Percentiles rank a stretch among this genome's conserved stretches.
Evolutionary conservation across 2,113 vertebrate species (phyloP).

Genomic region (Helogale parvula): DNA sequence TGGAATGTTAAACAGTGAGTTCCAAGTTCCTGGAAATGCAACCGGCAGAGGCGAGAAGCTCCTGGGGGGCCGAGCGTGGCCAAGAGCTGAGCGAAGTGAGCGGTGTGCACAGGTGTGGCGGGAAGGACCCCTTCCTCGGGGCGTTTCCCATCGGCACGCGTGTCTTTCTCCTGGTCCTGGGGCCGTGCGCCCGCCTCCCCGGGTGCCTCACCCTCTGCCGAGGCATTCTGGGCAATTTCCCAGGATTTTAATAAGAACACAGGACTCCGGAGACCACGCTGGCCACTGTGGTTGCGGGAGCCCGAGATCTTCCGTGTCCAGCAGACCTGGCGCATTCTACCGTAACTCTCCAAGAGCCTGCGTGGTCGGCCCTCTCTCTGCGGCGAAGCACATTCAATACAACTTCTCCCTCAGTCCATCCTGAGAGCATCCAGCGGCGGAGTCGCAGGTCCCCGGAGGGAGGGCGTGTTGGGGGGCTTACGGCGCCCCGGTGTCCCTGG

Average conservation of each 20-base stretch:
- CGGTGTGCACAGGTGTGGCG: fast-evolving
- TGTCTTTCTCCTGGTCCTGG: fast-evolving
- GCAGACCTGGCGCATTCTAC: neutral
- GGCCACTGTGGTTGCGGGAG: neutral
- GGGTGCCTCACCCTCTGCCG: neutral
- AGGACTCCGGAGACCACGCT: neutral
- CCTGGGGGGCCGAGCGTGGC: neutral
- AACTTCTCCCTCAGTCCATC: neutral
- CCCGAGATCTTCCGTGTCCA: neutral
- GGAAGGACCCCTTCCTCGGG: fast-evolving
- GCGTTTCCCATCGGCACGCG: fast-evolving
- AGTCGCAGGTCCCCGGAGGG: neutral
- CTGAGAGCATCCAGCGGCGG: neutral
- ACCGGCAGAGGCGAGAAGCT: no score
- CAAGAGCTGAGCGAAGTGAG: neutral
- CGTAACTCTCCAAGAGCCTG: constrained; percentile 1
- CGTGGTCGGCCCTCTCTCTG: neutral
- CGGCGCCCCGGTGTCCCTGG: neutral
- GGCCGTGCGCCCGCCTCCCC: neutral
- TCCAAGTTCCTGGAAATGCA: neutral
- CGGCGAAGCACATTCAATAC: neutral
- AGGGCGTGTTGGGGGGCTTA: neutral
- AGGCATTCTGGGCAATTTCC: neutral
- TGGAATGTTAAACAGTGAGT: no score
- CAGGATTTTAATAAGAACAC: neutral